These are phyloP conservation scores for Stenurella melanura DNA, from an alignment of 2,888 invertebrate species.

Conservation along the genomic window DNA sequence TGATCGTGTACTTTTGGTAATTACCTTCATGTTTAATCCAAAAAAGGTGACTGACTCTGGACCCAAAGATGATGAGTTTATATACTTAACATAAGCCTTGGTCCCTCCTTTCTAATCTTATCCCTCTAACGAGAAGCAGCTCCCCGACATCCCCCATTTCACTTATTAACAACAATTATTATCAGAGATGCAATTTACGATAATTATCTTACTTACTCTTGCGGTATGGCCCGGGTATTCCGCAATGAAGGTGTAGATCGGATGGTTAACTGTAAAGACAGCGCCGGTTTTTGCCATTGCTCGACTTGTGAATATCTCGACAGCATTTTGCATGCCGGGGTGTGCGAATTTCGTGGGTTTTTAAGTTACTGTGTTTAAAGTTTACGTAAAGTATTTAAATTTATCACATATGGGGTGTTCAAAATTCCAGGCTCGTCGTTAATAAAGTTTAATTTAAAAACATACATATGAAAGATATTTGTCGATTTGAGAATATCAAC, in stretches of 20 bases:
- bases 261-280: background rate
- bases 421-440: no score
- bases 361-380: background rate
- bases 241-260: constrained; percentile 6
- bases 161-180: constrained; percentile 23
- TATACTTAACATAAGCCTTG: constrained; percentile 15
- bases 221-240: constrained; percentile 14
- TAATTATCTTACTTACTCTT: constrained; percentile 33
- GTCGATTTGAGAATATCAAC: no score
- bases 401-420: background rate
- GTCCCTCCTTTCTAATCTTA: constrained; percentile 33
- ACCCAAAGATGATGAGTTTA: constrained; percentile 20
- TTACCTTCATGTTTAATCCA: constrained; percentile 39
- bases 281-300: background rate
- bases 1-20: background rate
- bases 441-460: no score
- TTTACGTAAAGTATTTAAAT: background rate
- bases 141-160: constrained; percentile 27
- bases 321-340: no score
- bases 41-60: constrained; percentile 31
- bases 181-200: constrained; percentile 27
- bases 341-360: background rate
- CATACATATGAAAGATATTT: no score
- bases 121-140: background rate
- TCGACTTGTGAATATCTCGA: background rate